These are phyloP conservation scores for Parauchenoglanis ngamensis DNA, from an alignment of 2,797 vertebrate genomes.

Conservation along the genomic window DNA sequence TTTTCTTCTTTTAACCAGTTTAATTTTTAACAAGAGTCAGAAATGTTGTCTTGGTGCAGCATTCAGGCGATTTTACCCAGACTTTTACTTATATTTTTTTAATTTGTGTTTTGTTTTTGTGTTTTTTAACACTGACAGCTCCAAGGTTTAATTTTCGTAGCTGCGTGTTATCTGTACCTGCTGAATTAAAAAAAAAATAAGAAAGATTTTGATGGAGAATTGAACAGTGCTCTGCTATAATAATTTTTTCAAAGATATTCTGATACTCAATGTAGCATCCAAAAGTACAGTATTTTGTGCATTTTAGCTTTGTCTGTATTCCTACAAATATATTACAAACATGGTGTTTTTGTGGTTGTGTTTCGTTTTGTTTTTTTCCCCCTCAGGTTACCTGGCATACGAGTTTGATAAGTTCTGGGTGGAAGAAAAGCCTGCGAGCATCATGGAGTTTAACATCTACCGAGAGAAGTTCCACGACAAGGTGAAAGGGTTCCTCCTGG, in stretches of 20 bases:
- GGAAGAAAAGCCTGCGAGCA: conserved; percentile 93
- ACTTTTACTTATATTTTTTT: too few relatives aligned
- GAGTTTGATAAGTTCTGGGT: conserved; percentile 99
- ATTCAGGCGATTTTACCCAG: background rate
- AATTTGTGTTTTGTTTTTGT: background rate
- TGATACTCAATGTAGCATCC: background rate
- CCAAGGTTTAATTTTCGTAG: background rate
- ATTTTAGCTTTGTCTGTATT: background rate
- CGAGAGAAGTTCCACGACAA: conserved; percentile 93
- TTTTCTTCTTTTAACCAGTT: background rate
- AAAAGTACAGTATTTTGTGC: background rate
- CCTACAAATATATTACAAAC: background rate
- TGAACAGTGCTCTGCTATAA: background rate
- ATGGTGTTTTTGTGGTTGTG: background rate
- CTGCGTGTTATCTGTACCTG: background rate
- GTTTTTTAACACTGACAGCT: background rate
- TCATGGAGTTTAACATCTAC: conserved; percentile 97
- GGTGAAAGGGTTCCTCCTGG: conserved; percentile 82
- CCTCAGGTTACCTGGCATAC: conserved; percentile 86
- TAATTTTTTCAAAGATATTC: background rate
- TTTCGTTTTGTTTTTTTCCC: background rate
- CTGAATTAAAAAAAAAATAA: background rate
- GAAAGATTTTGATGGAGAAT: background rate
- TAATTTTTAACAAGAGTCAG: background rate
- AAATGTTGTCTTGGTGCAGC: background rate